Conservation (phyloP, 2,888 invertebrate species). For the Drosophila peninsularis region DNA sequence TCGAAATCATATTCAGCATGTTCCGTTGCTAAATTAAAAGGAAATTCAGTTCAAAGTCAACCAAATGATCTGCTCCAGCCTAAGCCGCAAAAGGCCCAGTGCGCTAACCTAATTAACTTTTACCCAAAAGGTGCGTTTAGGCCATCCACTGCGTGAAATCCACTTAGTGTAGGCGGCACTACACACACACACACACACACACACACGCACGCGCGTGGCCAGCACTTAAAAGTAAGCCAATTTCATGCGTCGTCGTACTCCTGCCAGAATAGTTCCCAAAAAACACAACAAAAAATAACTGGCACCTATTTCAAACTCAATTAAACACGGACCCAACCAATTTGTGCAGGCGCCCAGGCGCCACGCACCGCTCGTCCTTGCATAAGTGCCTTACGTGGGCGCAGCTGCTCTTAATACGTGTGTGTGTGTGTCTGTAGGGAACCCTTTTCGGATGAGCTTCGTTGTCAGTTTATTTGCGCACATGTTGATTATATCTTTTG, state of each 20-base stretch:
- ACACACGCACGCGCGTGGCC: constrained; percentile 11
- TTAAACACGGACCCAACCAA: constrained; percentile 64
- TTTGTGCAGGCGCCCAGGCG: constrained; percentile 2
- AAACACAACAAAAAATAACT: constrained; percentile 21
- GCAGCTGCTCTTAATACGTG: constrained; percentile 46
- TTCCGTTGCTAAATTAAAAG: constrained; percentile 33
- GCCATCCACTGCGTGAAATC: constrained; percentile 8
- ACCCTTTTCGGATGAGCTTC: constrained; percentile 48
- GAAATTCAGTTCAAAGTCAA: constrained; percentile 30
- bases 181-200: constrained; percentile 15
- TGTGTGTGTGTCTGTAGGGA: constrained; percentile 12
- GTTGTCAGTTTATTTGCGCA: constrained; percentile 26
- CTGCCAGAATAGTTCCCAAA: constrained; percentile 15
- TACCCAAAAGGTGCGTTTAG: constrained; percentile 31
- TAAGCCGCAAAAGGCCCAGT: constrained; percentile 15
- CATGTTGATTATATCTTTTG: constrained; percentile 21
- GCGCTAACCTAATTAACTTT: constrained; percentile 43
- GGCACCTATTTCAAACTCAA: constrained; percentile 80
- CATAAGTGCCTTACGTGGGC: constrained; percentile 45
- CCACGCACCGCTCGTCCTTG: neutral
- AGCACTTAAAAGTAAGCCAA: constrained; percentile 69
- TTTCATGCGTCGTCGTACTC: constrained; percentile 63
- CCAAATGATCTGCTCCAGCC: constrained; percentile 2
- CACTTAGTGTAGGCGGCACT: constrained; percentile 10
- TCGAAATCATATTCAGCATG: constrained; percentile 1